Evolutionary conservation across 2,113 vertebrate species (phyloP), one percentile per base, ranked within the genome.

Genomic region (Pygoscelis antarcticus): DNA sequence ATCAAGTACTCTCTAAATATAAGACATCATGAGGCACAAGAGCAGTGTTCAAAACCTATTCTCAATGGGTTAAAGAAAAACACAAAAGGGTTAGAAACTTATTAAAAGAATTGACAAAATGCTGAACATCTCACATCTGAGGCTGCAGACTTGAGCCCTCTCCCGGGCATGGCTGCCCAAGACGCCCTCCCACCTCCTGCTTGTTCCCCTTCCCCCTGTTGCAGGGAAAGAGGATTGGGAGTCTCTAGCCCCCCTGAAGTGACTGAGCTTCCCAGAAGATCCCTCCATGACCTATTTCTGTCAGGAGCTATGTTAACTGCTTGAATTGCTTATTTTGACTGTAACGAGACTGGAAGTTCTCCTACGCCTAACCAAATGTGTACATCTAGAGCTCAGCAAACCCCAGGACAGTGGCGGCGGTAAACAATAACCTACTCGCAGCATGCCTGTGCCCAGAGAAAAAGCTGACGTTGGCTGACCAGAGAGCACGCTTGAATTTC

Each of bases 281-380:
- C 52, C 26, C 52, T 68, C 46, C 42, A 16, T 71, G 91, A 70
- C 86, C 80, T 47, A 78, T 20, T 96, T 92, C 76, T 92, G 83
- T 66, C 83, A 75, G 69, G 11, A 94, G 17, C 55, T 55, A 32
- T 7, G 23, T n/a, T 83, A 52, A 52, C 51, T 60, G 70, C 62
- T 85, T 32, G 30, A 78, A 78, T 81, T 83, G 42, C 22, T 81
- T 78, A 29, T 89, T 92, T 65, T 95, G 76, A 89, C 38, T 44
- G 42, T 60, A 84, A 91, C 2, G 14, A 87, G 72, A 44, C 32
- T 51, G 55, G 72, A 96, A 84, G 22, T 16, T 89, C 89, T 95
- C 68, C 86, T 71, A 75, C 2, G 2, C 9, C 38, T n/a, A 89
- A 40, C 21, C 0, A 1, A 61, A 65, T 0, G 0, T 34, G 19